Evolutionary conservation across 2,888 invertebrate species (phyloP).

Genomic region (Phytoseiulus persimilis): DNA sequence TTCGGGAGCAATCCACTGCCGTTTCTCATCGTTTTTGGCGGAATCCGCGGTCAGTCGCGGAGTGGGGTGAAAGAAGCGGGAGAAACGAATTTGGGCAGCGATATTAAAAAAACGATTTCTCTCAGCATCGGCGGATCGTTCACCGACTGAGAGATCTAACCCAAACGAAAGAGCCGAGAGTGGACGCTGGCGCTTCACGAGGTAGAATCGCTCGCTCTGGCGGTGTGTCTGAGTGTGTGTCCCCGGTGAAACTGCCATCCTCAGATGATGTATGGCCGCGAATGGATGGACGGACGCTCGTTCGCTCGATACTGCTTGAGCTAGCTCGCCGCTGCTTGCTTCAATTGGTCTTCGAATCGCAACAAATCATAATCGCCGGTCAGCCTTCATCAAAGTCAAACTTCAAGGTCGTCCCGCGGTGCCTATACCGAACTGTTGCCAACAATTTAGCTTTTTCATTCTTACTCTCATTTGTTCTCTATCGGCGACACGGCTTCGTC

Average conservation of each 20-base stretch:
- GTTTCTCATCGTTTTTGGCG: not conserved
- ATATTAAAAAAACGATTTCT: not conserved
- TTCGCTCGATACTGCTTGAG: not conserved
- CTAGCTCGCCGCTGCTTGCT: not conserved
- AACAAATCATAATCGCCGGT: not conserved
- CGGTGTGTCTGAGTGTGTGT: not conserved
- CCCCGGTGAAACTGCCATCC: not conserved
- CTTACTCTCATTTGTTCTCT: not conserved
- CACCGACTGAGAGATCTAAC: not conserved
- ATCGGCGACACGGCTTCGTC: not conserved
- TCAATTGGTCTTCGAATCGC: slow-evolving; percentile 5
- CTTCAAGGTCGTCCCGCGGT: not conserved
- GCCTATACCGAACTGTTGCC: not conserved
- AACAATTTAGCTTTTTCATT: not conserved
- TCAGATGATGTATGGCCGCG: not conserved
- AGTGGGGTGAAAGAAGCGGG: not conserved
- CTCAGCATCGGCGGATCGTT: not conserved
- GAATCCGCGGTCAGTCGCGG: not conserved
- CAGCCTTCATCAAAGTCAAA: slow-evolving; percentile 5
- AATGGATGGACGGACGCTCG: not conserved
- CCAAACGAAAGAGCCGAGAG: not conserved
- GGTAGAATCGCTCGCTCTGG: not conserved
- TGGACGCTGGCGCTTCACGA: not conserved
- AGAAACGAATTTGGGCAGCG: not conserved
- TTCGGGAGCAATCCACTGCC: not conserved